A percentile compares a stretch with the other conserved stretches of the same genome.
Evolutionary conservation across 2,888 invertebrate species (phyloP).

Genomic region (Pristionchus mayeri): DNA sequence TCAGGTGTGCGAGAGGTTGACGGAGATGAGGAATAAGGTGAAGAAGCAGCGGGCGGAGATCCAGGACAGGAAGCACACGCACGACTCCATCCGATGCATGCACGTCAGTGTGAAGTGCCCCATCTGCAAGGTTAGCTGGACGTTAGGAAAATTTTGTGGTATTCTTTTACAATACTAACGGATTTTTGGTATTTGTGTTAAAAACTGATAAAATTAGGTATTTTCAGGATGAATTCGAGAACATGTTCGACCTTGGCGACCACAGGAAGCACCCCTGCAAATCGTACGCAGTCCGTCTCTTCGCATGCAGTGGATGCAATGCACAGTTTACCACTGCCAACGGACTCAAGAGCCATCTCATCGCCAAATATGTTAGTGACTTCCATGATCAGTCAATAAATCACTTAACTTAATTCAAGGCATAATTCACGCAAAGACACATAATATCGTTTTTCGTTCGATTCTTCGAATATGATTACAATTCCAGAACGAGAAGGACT

Average conservation of each 20-base stretch:
- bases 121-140: slow-evolving; percentile 22
- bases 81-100: background rate
- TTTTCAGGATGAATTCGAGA: background rate
- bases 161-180: background rate
- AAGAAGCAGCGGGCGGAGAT: background rate
- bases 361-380: slow-evolving; percentile 20
- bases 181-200: background rate
- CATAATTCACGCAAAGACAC: no score
- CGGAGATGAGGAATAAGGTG: background rate
- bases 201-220: background rate
- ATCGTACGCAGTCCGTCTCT: background rate
- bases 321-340: background rate
- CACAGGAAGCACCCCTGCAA: background rate
- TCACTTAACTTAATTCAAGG: no score
- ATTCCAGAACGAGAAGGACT: slow-evolving; percentile 6
- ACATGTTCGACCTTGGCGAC: slow-evolving; percentile 14
- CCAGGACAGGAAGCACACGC: background rate
- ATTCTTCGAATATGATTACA: background rate
- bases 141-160: background rate
- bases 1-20: background rate
- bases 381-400: background rate
- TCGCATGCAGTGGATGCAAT: slow-evolving; percentile 27
- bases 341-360: slow-evolving; percentile 28
- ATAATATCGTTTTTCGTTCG: no score
- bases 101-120: background rate